Evolutionary conservation across 2,888 invertebrate species (phyloP).

Genomic region (Agrilus mali): DNA sequence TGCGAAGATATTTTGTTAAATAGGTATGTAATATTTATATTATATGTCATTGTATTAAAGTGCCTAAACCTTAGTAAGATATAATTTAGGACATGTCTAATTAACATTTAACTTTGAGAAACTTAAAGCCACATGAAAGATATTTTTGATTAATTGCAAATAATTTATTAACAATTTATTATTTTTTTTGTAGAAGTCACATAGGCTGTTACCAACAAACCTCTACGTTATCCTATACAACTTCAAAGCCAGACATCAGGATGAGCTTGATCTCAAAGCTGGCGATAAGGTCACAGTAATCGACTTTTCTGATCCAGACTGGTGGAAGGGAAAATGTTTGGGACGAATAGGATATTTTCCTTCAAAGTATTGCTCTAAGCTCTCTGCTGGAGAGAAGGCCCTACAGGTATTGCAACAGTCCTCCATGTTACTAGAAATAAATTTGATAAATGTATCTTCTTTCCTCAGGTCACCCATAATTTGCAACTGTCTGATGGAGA

Average conservation of each 20-base stretch:
- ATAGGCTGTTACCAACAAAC: conserved; percentile 77
- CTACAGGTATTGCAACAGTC: conserved; percentile 52
- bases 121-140: too few relatives aligned
- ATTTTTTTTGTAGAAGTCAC: conserved; percentile 57
- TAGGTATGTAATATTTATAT: too few relatives aligned
- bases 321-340: conserved; percentile 95
- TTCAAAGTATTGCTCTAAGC: conserved; percentile 83
- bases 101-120: too few relatives aligned
- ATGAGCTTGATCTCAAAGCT: conserved; percentile 87
- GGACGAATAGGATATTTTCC: conserved; percentile 89
- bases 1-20: too few relatives aligned
- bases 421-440: too few relatives aligned
- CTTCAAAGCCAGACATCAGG: conserved; percentile 87
- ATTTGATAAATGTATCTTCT: background rate
- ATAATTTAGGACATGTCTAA: too few relatives aligned
- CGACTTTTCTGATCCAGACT: conserved; percentile 88
- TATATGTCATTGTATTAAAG: too few relatives aligned
- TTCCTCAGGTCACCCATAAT: conserved; percentile 48
- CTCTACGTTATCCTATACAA: conserved; percentile 91
- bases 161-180: background rate
- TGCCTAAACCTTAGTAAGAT: too few relatives aligned
- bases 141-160: background rate
- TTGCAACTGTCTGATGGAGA: conserved; percentile 79
- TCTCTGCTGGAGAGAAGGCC: conserved; percentile 82
- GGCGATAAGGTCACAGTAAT: conserved; percentile 86